Evolutionary conservation across 2,113 vertebrate genomes (phyloP).

Genomic region (Piaya cayana): DNA sequence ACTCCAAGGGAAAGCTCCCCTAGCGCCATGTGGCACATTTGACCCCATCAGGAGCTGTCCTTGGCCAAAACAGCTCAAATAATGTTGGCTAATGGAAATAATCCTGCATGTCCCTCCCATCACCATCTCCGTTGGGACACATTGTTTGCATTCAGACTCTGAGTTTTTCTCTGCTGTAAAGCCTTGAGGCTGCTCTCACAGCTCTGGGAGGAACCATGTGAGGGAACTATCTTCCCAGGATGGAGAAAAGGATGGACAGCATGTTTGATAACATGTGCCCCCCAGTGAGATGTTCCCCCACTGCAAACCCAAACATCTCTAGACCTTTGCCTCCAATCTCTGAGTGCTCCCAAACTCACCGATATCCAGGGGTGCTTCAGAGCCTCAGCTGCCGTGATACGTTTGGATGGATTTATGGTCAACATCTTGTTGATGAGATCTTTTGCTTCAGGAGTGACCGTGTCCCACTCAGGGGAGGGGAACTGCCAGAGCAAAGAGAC

Average conservation of each 20-base stretch:
- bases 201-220: neutral
- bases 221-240: neutral
- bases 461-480: constrained; percentile 96
- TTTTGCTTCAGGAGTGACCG: constrained; percentile 94
- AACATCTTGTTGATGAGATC: constrained; percentile 98
- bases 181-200: neutral
- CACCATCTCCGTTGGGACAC: neutral
- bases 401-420: constrained; percentile 93
- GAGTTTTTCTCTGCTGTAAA: neutral
- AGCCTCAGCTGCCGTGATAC: constrained; percentile 90
- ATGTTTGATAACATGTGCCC: neutral
- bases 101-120: neutral
- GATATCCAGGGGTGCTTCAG: constrained; percentile 98
- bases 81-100: too few species aligned
- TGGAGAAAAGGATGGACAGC: neutral
- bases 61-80: too few species aligned
- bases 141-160: neutral
- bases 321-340: fast-evolving
- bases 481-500: constrained; percentile 81
- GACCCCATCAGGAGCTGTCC: neutral
- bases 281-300: neutral
- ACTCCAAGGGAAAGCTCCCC: neutral
- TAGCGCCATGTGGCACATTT: fast-evolving
- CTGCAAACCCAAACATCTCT: neutral
- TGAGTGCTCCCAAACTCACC: constrained; percentile 72